Percentiles rank a stretch among this genome's conserved stretches.
phyloP scores from a whole-genome alignment of 1,140 invertebrate genomes.

The Sitophilus oryzae region DNA sequence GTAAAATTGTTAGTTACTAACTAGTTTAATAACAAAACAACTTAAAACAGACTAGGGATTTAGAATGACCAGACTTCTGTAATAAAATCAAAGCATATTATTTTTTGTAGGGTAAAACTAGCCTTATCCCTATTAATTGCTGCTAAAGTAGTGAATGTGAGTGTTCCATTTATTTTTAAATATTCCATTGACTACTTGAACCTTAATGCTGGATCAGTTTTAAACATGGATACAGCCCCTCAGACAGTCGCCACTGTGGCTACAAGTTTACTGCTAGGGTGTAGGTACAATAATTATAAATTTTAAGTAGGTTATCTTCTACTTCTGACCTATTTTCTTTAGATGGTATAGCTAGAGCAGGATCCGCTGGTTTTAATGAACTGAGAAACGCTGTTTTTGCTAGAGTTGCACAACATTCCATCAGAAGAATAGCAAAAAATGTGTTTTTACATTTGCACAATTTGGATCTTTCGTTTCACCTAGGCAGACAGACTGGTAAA shows the following conservation, averaged over 20 bases:
- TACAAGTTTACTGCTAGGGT: conserved; percentile 80
- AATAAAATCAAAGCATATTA: no score
- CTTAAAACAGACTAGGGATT: no score
- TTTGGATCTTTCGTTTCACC: conserved; percentile 91
- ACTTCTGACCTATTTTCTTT: conserved; percentile 17
- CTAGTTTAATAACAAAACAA: no score
- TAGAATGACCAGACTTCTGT: no score
- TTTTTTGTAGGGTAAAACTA: conserved; percentile 58
- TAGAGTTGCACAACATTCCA: conserved; percentile 95
- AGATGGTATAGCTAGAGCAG: conserved; percentile 91
- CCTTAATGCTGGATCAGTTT: conserved; percentile 42
- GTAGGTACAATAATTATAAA: conserved; percentile 56
- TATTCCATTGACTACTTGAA: conserved; percentile 88
- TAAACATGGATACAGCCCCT: conserved; percentile 65
- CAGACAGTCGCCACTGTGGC: conserved; percentile 67
- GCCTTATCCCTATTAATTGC: conserved; percentile 74
- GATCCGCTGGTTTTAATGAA: conserved; percentile 91
- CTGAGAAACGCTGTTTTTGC: conserved; percentile 97
- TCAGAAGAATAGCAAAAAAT: conserved; percentile 88
- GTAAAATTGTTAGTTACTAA: no score
- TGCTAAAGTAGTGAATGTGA: conserved; percentile 84
- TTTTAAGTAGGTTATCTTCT: conserved; percentile 8
- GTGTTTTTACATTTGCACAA: conserved; percentile 97
- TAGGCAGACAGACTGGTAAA: conserved; percentile 86
- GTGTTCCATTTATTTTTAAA: conserved; percentile 97